Evolutionary conservation across 2,113 vertebrate species (phyloP).

Genomic region (Salvelinus sp.): DNA sequence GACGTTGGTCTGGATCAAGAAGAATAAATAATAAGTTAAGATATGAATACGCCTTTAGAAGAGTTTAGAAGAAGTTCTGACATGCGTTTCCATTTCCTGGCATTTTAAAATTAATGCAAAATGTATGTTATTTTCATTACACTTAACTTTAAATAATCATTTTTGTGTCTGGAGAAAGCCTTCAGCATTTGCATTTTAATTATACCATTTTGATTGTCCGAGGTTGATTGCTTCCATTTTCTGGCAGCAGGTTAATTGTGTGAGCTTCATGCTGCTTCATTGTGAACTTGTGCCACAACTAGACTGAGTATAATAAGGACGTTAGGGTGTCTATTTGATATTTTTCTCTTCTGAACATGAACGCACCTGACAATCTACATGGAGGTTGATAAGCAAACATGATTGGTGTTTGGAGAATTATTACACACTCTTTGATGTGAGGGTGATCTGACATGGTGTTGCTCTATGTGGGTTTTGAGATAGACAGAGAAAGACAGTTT

Average conservation of each 20-base stretch:
- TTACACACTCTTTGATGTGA: background rate
- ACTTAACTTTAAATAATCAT: constrained; percentile 61
- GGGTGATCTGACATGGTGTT: background rate
- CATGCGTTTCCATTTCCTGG: background rate
- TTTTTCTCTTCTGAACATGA: too few species aligned
- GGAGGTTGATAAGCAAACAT: too few species aligned
- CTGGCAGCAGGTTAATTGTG: constrained; percentile 67
- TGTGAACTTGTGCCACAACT: constrained; percentile 54
- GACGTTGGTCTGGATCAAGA: background rate
- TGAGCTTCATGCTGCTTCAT: constrained; percentile 49
- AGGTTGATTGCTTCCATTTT: constrained; percentile 64
- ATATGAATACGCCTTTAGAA: background rate
- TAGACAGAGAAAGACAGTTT: background rate
- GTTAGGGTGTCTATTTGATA: too few species aligned
- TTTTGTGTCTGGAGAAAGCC: constrained; percentile 46
- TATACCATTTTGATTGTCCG: constrained; percentile 59
- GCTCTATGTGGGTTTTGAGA: background rate
- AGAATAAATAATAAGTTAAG: background rate
- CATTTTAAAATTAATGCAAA: constrained; percentile 37
- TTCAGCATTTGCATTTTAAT: constrained; percentile 69
- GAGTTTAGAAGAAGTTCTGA: constrained; percentile 6
- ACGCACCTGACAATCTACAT: too few species aligned
- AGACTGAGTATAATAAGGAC: constrained; percentile 28
- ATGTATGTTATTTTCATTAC: constrained; percentile 56
- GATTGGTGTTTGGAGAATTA: too few species aligned